Base-by-base conservation (phyloP, 1,140 invertebrate genomes). In the Sipha flava region DNA sequence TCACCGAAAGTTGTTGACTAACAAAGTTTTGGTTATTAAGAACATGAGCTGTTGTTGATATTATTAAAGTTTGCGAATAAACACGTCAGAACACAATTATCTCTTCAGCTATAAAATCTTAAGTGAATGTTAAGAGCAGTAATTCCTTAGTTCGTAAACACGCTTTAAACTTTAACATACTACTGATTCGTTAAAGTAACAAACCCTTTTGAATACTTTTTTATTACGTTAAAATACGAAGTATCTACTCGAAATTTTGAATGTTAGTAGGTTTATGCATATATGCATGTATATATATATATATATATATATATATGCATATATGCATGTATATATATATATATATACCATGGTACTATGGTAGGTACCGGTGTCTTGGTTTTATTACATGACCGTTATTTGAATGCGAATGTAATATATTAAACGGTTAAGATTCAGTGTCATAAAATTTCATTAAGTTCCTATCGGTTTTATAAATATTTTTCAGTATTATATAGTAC, bases 11-110 rank as follows among this genome's bases (percentile, higher is more conserved):
- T 43, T 43, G 64, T 66, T 43, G 64, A 43, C 64, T 23, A 66
- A 40, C 37, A 66, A 66, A 66, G 64, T 66, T 66, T 66, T 23
- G n/a, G 37, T 66, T 43, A 43, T 43, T 66, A 66, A 66, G 43
- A 66, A 43, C 64, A 66, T 26, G 37, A 43, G 21, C 37, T 43
- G 64, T 23, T 66, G 21, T 66, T 66, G 37, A 23, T 66, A 66
- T 43, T 66, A 66, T 40, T 40, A 66, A 66, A 66, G 64, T 66
- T 66, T 66, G 21, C 21, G 21, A 26, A 66, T 40, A 66, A 66
- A 66, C 37, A 66, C 64, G 64, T 66, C 64, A 43, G 37, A 40
- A 66, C 64, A 66, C 64, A 66, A 66, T 66, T 66, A 66, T 66
- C 64, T 66, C 21, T 66, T 66, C 64, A 43, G 37, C 64, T 66